Base-by-base conservation (phyloP, 2,888 invertebrate genomes). In the Scaptomyza polygonia region DNA sequence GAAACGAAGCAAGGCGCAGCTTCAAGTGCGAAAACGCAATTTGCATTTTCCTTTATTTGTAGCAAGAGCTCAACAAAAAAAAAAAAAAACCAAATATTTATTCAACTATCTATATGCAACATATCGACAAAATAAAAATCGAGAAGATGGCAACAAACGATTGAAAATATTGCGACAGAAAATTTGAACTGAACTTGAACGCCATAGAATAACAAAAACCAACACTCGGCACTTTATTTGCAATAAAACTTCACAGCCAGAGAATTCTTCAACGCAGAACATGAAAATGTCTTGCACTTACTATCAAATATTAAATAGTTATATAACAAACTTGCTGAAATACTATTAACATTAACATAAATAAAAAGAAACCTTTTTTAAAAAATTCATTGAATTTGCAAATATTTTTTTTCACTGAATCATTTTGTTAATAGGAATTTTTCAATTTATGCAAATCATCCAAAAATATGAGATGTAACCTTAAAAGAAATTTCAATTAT, bases 1-100 rank as follows among this genome's bases (percentile, higher is more conserved):
- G 39, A 47, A 66, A 47, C 54, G 16, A 36, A 43, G 9, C 16
- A 53, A 42, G 47, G 30, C 32, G 30, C 32, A 32, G 1, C 48
- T 34, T 44, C 29, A 71, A 61, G 64, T 67, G 72, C 40, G 51
- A 75, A 75, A 71, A 67, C 48, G 64, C 72, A 75, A 75, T 75
- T 75, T 75, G 74, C 74, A 75, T 76, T 77, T 74, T 61, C 77
- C 77, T 61, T 72, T 64, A 62, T 73, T 75, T 75, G 62, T 29
- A 62, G 61, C 29, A 25, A 56, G 54, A 55, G 75, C 69, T 56
- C 54, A 45, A 65, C 44, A 49, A 62, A 69, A 49, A 56, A 12
- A 12, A 11, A 3, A 32, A 12, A 12, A 32, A 12, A 12, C n/a
- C 6, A 39, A 16, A 39, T 39, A 9, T 2, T 11, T 16, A 1